These are phyloP conservation scores for Drosophila jambulina DNA, from an alignment of 1,140 invertebrate genomes.

Conservation along the genomic window DNA sequence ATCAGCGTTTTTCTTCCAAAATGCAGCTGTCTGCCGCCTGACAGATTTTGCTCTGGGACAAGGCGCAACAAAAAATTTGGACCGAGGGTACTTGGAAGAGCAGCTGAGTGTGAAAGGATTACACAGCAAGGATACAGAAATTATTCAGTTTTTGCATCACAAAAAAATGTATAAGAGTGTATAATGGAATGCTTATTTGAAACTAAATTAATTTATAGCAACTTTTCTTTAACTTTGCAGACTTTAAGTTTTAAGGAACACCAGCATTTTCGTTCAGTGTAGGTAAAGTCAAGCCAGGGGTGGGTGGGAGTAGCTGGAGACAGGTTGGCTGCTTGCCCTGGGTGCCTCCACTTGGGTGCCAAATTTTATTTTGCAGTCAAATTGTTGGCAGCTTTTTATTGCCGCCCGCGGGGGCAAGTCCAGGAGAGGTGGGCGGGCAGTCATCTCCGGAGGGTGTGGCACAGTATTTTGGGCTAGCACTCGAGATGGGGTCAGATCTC, in stretches of 20 bases:
- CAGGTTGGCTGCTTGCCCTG: conserved; percentile 55
- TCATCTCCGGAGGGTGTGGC: conserved; percentile 20
- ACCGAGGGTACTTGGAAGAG: background rate
- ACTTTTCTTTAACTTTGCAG: too few species aligned
- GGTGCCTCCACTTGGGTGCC: conserved; percentile 51
- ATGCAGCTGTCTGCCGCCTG: conserved; percentile 71
- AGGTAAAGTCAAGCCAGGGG: too few species aligned
- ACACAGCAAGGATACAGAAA: background rate
- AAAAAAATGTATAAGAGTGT: background rate
- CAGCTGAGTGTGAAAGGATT: conserved; percentile 1
- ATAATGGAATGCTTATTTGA: background rate
- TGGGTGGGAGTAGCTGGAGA: conserved; percentile 13
- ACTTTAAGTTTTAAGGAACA: too few species aligned
- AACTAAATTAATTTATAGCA: background rate
- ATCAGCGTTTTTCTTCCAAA: conserved; percentile 68
- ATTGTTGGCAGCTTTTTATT: conserved; percentile 71
- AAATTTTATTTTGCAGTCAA: conserved; percentile 82
- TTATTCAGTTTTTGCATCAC: background rate
- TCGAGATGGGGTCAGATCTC: conserved; percentile 31
- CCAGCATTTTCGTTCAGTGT: too few species aligned
- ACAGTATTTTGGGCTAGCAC: too few species aligned
- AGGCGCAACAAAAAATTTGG: conserved; percentile 7
- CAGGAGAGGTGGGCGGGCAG: background rate
- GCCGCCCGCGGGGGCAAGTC: conserved; percentile 7
- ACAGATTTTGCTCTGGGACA: conserved; percentile 36